Evolutionary conservation across 2,797 vertebrate genomes (phyloP).

Genomic region (Furcifer pardalis): DNA sequence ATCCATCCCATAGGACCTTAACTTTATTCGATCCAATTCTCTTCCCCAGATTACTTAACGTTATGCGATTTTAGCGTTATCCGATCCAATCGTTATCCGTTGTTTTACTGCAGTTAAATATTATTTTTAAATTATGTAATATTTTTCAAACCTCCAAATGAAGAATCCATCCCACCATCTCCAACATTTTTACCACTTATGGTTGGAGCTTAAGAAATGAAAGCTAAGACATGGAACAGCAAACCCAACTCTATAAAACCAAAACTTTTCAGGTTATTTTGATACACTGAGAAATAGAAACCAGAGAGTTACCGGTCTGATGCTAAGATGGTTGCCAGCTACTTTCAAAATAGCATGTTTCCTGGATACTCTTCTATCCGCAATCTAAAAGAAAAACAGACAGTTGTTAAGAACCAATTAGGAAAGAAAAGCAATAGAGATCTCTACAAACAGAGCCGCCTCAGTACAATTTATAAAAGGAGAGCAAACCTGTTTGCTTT

Average conservation of each 20-base stretch:
- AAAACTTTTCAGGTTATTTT: background rate
- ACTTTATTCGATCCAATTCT: no score
- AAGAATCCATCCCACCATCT: background rate
- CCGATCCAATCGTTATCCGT: no score
- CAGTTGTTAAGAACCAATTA: background rate
- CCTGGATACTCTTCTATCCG: conserved; percentile 85
- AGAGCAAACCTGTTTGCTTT: background rate
- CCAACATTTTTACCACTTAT: background rate
- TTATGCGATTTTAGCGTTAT: no score
- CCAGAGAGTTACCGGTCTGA: conserved; percentile 81
- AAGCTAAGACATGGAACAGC: background rate
- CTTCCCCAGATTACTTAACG: no score
- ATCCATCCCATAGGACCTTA: no score
- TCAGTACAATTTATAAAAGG: background rate
- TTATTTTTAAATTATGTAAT: no score
- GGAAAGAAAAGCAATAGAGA: background rate
- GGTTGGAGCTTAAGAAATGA: background rate
- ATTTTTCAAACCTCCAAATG: background rate
- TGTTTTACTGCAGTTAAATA: no score
- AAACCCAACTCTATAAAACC: background rate
- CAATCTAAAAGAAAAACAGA: conserved; percentile 56
- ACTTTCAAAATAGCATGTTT: conserved; percentile 84
- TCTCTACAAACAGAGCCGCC: background rate
- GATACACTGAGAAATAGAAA: background rate
- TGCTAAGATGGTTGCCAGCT: conserved; percentile 74